phyloP scores from a whole-genome alignment of 2,797 vertebrate genomes.

The Rhinogobio ventralis region DNA sequence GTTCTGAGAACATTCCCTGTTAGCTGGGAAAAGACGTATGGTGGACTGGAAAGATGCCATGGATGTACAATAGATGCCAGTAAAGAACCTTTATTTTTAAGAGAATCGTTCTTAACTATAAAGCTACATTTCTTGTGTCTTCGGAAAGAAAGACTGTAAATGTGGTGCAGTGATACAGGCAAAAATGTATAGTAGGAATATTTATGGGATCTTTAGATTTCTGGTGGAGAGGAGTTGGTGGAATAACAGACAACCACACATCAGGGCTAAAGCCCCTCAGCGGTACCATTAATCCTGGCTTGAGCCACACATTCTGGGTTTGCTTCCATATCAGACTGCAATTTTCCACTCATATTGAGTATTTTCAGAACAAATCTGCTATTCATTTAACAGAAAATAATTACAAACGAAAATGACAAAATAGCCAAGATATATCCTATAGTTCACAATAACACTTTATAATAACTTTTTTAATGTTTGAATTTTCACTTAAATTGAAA shows the following conservation, averaged over 20 bases:
- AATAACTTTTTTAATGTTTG: background rate
- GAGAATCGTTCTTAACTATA: background rate
- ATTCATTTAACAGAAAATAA: conserved; percentile 10
- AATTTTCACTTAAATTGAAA: background rate
- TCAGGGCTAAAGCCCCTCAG: conserved; percentile 46
- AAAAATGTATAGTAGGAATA: conserved; percentile 9
- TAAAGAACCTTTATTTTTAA: background rate
- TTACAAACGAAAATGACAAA: background rate
- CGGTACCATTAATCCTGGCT: conserved; percentile 54
- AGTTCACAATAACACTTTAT: background rate
- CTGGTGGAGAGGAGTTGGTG: conserved; percentile 34
- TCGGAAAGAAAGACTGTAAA: background rate
- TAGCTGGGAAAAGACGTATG: background rate
- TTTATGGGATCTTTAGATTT: conserved; percentile 40
- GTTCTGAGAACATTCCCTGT: background rate
- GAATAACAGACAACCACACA: conserved; percentile 46
- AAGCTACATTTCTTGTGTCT: background rate
- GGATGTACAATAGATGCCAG: background rate
- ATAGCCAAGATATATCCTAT: background rate
- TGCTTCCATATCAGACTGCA: background rate
- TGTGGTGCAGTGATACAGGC: background rate
- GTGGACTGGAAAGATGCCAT: background rate
- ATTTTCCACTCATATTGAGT: conserved; percentile 20
- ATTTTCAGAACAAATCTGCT: background rate
- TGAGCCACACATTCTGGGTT: conserved; percentile 44